Conservation (phyloP, 1,140 invertebrate genomes). For the Thalassaphorura encarpata region DNA sequence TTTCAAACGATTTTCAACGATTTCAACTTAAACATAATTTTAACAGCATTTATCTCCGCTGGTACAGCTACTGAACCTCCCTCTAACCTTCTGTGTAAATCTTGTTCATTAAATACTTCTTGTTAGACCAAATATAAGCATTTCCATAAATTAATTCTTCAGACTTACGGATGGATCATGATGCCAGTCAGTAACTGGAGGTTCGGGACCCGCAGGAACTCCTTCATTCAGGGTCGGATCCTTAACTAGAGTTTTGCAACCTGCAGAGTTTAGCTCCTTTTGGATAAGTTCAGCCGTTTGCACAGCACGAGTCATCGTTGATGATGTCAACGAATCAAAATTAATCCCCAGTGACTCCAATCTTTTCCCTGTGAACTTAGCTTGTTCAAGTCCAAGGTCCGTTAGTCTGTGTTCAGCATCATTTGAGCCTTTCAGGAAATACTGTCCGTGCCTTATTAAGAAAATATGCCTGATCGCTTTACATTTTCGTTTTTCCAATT, state of each 20-base stretch:
- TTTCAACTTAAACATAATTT: too few relatives aligned
- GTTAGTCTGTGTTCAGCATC: slow-evolving; percentile 19
- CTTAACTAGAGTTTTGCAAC: neutral
- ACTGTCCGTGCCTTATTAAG: slow-evolving; percentile 91
- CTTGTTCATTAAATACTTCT: too few relatives aligned
- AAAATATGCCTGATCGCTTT: slow-evolving; percentile 73
- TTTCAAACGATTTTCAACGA: neutral
- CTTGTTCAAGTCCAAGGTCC: slow-evolving; percentile 50
- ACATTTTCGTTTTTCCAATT: slow-evolving; percentile 48
- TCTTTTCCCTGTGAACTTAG: slow-evolving; percentile 65
- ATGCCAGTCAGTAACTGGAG: slow-evolving; percentile 69
- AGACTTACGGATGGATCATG: slow-evolving; percentile 62
- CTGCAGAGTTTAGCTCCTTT: slow-evolving; percentile 38
- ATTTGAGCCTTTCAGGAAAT: slow-evolving; percentile 57
- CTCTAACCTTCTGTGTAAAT: too few relatives aligned
- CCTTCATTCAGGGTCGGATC: slow-evolving; percentile 74
- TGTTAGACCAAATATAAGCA: neutral
- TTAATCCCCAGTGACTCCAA: slow-evolving; percentile 62
- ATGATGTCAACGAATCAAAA: slow-evolving; percentile 66
- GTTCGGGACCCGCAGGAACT: slow-evolving; percentile 78
- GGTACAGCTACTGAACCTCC: too few relatives aligned
- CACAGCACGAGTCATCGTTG: slow-evolving; percentile 85
- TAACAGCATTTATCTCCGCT: too few relatives aligned
- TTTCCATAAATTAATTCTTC: neutral
- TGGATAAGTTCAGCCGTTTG: slow-evolving; percentile 81